Conservation (phyloP, 2,113 vertebrate genomes). For the Neodontobutis hainanensis region DNA sequence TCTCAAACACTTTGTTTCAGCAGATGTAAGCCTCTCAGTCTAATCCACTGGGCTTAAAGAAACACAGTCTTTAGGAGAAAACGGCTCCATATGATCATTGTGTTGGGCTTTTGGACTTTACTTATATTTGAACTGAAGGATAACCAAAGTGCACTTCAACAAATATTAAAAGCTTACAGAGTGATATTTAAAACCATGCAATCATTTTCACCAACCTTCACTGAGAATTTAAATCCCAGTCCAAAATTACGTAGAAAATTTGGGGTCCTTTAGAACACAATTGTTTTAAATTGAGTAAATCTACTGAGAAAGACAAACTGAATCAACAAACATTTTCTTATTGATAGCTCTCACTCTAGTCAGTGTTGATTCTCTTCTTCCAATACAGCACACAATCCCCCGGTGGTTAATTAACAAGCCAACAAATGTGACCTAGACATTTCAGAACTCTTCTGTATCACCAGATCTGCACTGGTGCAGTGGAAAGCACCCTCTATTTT, state of each 20-base stretch:
- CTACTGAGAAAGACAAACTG: background rate
- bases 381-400: background rate
- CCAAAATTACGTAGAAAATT: no score
- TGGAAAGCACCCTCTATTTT: background rate
- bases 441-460: background rate
- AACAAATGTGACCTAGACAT: background rate
- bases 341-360: background rate
- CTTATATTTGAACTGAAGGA: no score
- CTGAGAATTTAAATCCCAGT: no score
- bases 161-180: no score
- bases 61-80: no score
- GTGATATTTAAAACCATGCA: no score
- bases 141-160: no score
- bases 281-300: background rate
- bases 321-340: background rate
- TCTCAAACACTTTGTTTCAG: background rate
- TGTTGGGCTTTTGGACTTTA: no score
- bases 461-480: background rate
- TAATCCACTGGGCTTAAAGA: no score
- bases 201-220: no score
- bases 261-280: background rate
- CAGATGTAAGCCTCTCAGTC: background rate
- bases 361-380: background rate
- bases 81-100: no score
- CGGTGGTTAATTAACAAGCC: background rate